Evolutionary conservation across 2,888 invertebrate species (phyloP).

Genomic region (Dynastes maya): DNA sequence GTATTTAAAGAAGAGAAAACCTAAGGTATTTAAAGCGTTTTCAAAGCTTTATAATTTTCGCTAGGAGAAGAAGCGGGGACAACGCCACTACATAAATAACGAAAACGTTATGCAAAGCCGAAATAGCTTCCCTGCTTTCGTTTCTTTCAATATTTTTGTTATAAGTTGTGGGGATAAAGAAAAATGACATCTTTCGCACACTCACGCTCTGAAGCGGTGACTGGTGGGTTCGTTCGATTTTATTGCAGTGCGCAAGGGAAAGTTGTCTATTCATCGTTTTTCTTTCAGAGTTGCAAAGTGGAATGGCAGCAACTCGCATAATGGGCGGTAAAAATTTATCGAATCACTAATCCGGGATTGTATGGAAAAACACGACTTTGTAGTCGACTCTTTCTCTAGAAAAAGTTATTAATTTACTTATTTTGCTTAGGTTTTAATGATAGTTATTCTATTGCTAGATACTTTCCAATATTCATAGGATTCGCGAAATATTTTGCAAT

Average conservation of each 20-base stretch:
- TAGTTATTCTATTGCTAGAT: too few species aligned
- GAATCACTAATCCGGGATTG: slow-evolving; percentile 26
- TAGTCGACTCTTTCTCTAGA: slow-evolving; percentile 5
- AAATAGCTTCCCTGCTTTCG: slow-evolving; percentile 24
- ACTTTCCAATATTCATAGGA: too few species aligned
- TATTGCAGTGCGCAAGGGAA: slow-evolving; percentile 37
- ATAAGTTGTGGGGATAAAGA: slow-evolving; percentile 34
- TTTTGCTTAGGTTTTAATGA: neutral
- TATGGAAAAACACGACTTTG: neutral
- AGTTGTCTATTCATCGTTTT: slow-evolving; percentile 47
- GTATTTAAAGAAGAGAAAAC: slow-evolving; percentile 25
- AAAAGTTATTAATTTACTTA: slow-evolving; percentile 17
- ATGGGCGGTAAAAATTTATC: slow-evolving; percentile 40
- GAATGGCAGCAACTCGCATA: slow-evolving; percentile 35
- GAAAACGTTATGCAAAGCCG: slow-evolving; percentile 31
- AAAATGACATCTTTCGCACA: slow-evolving; percentile 36
- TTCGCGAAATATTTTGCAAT: too few species aligned
- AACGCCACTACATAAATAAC: slow-evolving; percentile 9
- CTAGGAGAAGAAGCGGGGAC: slow-evolving; percentile 4
- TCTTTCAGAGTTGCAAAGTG: slow-evolving; percentile 16
- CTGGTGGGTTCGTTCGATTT: slow-evolving; percentile 35
- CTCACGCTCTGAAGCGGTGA: slow-evolving; percentile 14
- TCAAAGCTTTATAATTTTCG: slow-evolving; percentile 25
- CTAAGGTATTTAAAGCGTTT: slow-evolving; percentile 31
- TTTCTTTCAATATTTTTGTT: slow-evolving; percentile 26